Evolutionary conservation across 2,888 invertebrate species (phyloP).

Genomic region (Tenthredo distinguenda): DNA sequence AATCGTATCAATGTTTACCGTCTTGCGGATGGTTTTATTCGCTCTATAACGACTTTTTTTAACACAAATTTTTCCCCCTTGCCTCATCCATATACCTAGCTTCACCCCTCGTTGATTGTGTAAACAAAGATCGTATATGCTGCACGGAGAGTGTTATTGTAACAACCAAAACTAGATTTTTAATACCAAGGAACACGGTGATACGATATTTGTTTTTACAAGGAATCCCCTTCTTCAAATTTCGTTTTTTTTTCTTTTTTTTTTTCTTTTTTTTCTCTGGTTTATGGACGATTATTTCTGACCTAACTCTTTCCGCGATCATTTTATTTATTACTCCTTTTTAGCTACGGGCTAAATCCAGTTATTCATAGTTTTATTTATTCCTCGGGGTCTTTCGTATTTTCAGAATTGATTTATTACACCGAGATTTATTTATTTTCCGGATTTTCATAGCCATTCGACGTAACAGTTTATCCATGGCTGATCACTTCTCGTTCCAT

Average conservation of each 20-base stretch:
- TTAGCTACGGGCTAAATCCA: neutral
- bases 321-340: constrained; percentile 1
- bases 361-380: constrained; percentile 2
- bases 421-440: no score
- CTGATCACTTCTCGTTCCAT: neutral
- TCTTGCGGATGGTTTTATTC: neutral
- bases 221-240: neutral
- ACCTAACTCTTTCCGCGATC: neutral
- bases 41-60: neutral
- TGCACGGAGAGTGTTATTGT: neutral
- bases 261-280: no score
- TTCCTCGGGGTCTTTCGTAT: neutral
- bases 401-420: neutral
- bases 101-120: neutral
- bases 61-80: neutral
- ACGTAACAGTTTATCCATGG: no score
- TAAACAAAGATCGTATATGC: neutral
- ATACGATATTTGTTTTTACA: neutral
- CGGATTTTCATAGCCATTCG: neutral
- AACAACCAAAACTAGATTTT: neutral
- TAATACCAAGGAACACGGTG: neutral
- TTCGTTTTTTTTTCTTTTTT: no score
- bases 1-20: neutral
- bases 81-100: neutral
- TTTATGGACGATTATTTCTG: neutral